A percentile compares a stretch with the other conserved stretches of the same genome.
Evolutionary conservation across 2,113 vertebrate genomes (phyloP).

Genomic region (Stigmatopora argus): DNA sequence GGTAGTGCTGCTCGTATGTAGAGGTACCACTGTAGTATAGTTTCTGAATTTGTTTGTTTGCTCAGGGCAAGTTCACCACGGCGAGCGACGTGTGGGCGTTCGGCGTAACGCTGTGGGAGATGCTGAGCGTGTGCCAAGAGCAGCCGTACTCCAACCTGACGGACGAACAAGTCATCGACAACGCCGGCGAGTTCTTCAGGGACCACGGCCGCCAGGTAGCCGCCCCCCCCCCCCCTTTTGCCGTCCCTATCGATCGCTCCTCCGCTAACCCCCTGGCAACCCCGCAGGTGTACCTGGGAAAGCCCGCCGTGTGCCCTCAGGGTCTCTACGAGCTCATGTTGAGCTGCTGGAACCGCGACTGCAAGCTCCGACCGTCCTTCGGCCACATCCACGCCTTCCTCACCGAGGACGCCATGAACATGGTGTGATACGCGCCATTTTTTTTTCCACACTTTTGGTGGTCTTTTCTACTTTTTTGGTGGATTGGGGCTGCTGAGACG

Average conservation of each 20-base stretch:
- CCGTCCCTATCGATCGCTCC: background rate
- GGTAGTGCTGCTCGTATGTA: too few relatives aligned
- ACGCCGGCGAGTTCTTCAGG: constrained; percentile 87
- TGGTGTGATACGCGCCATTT: constrained; percentile 59
- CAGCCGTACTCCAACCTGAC: constrained; percentile 88
- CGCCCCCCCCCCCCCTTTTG: background rate
- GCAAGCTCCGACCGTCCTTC: constrained; percentile 83
- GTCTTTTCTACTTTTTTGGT: constrained; percentile 43
- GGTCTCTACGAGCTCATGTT: constrained; percentile 87
- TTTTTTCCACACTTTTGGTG: constrained; percentile 26
- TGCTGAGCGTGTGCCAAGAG: constrained; percentile 86
- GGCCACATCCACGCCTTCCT: constrained; percentile 80
- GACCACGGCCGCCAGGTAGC: constrained; percentile 85
- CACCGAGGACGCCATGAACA: constrained; percentile 83
- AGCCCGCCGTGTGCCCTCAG: constrained; percentile 80
- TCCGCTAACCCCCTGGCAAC: background rate
- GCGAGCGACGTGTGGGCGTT: constrained; percentile 92
- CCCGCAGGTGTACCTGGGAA: constrained; percentile 77
- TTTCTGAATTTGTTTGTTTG: background rate
- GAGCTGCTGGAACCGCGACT: constrained; percentile 87
- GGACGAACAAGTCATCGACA: constrained; percentile 89
- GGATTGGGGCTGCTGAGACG: constrained; percentile 40
- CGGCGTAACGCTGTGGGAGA: constrained; percentile 91
- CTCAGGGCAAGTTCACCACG: constrained; percentile 87
- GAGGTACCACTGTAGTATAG: too few relatives aligned